Conservation (phyloP, 2,113 vertebrate genomes). For the Pithys albifrons region DNA sequence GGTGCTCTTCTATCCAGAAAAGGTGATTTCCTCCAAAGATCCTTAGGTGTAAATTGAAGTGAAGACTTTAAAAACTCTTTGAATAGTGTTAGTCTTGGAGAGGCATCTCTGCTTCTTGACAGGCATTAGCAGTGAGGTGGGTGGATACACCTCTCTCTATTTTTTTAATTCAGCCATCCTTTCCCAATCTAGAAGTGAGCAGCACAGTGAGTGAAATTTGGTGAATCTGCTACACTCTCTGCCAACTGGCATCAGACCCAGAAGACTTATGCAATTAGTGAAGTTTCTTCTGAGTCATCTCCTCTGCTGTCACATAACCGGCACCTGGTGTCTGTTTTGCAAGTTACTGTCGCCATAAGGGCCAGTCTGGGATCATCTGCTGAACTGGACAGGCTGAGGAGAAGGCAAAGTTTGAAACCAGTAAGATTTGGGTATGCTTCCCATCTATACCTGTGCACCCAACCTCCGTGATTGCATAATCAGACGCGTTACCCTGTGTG, state of each 20-base stretch:
- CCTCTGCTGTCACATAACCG: neutral
- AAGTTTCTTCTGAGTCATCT: neutral
- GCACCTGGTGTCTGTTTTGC: neutral
- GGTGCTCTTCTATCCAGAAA: neutral
- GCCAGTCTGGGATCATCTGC: neutral
- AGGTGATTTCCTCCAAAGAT: neutral
- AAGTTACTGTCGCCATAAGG: neutral
- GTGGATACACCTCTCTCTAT: neutral
- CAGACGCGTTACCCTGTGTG: neutral
- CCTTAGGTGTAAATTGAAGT: neutral
- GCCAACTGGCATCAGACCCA: slow-evolving; percentile 31
- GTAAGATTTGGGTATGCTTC: neutral
- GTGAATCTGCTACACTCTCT: neutral
- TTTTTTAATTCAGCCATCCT: neutral
- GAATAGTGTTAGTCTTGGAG: neutral
- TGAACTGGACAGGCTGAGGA: neutral
- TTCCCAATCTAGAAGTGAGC: slow-evolving; percentile 5
- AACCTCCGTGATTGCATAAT: neutral
- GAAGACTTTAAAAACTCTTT: neutral
- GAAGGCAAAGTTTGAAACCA: neutral
- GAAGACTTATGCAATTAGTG: neutral
- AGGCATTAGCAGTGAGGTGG: neutral
- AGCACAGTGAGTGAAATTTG: neutral
- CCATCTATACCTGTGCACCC: neutral
- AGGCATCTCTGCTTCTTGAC: neutral